A percentile compares a stretch with the other conserved stretches of the same genome.
phyloP scores from a whole-genome alignment of 2,113 vertebrate species.

The Grammomys surdaster region DNA sequence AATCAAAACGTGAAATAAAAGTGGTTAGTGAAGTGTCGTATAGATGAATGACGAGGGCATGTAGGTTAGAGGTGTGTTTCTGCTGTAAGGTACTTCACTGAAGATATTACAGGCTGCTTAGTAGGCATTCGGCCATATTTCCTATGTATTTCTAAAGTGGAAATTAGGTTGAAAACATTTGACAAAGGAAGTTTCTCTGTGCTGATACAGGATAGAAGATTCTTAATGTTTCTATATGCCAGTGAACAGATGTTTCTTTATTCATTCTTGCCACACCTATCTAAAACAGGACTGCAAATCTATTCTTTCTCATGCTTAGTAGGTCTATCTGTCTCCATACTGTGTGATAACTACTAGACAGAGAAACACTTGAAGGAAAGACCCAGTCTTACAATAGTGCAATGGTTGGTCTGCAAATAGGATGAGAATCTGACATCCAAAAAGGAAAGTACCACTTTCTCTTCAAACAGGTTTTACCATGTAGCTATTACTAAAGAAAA shows the following conservation, averaged over 20 bases:
- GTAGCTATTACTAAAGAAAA: background rate
- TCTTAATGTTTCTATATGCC: background rate
- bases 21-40: constrained; percentile 55
- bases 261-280: background rate
- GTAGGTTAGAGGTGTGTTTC: constrained; percentile 51
- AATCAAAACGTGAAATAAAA: constrained; percentile 77
- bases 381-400: background rate
- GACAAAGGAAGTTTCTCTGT: constrained; percentile 46
- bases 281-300: constrained; percentile 36
- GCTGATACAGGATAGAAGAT: constrained; percentile 34
- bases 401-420: constrained; percentile 15
- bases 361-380: background rate
- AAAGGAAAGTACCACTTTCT: constrained; percentile 30
- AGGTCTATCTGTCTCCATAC: background rate
- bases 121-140: background rate
- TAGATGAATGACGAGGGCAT: constrained; percentile 57
- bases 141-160: constrained; percentile 40
- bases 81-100: background rate
- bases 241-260: constrained; percentile 28
- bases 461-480: background rate
- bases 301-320: background rate
- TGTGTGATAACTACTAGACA: background rate
- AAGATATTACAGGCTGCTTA: background rate
- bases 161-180: background rate
- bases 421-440: background rate